Base-by-base conservation (phyloP, 2,113 vertebrate genomes). In the Pyxicephalus adspersus region DNA sequence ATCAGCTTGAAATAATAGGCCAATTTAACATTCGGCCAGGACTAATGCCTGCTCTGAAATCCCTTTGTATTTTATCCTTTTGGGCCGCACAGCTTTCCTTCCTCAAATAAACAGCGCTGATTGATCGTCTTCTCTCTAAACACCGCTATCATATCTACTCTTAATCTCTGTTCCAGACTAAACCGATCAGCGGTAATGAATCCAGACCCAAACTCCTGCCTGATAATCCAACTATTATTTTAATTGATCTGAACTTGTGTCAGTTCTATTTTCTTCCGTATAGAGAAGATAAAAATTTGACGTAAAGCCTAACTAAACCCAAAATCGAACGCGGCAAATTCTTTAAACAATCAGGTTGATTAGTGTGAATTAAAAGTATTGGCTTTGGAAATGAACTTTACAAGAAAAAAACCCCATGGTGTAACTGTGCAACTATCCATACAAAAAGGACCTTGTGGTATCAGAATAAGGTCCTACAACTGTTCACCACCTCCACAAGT, bases 171-270 rank as follows among this genome's bases (percentile, higher is more conserved):
- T 80, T 70, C 66, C 52, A 22, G 31, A n/a, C 55, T 75, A 61
- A 18, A 71, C 34, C 3, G 38, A 45, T 26, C 51, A 23, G 22
- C 22, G 23, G 77, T 67, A 79, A 79, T 79, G 76, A 79, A 68
- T 60, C 66, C 71, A 25, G 22, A 26, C 34, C 61, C 54, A 50
- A 61, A 80, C 31, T 51, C 55, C 55, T 29, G 5, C 65, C 23
- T 61, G 57, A 80, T 80, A 80, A 80, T 80, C 77, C 77, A 80
- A 71, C 77, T 80, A 71, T 80, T 80, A 71, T 71, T 80, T 80
- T 80, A 80, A 80, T 80, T 80, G 77, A 80, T 80, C 77, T n/a
- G 66, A 6, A 54, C 19, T 29, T 50, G 29, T 71, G 34, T 38
- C 77, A 63, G 45, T 71, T 2, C 31, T 7, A 51, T 7, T 22